Evolutionary conservation across 1,140 invertebrate species (phyloP).

Genomic region (Popillia japonica): DNA sequence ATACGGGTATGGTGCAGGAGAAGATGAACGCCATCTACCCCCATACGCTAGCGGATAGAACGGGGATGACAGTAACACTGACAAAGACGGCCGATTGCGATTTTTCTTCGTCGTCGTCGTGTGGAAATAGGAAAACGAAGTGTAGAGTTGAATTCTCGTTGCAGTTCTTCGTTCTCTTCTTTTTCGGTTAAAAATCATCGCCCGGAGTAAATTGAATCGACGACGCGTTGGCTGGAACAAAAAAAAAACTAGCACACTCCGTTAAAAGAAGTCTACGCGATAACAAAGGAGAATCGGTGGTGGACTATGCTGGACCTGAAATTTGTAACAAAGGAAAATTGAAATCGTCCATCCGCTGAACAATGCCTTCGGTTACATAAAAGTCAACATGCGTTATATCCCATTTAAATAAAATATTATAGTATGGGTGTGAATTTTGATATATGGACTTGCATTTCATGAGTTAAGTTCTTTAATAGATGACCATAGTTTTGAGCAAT

Average conservation of each 20-base stretch:
- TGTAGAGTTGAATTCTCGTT: neutral
- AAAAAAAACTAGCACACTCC: neutral
- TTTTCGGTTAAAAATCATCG: conserved; percentile 25
- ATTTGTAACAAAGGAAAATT: no score
- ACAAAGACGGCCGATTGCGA: neutral
- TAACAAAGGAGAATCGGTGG: neutral
- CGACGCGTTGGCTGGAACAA: neutral
- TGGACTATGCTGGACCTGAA: neutral
- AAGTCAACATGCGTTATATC: no score
- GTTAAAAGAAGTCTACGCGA: neutral
- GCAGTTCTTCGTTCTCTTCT: neutral
- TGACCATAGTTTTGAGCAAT: no score
- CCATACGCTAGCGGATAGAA: neutral
- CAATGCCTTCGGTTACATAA: neutral
- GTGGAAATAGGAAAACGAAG: conserved; percentile 3
- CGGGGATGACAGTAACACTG: no score
- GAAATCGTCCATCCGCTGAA: neutral
- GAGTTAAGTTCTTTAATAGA: no score
- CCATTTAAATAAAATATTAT: no score
- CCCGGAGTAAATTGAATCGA: conserved; percentile 11
- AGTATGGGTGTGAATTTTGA: no score
- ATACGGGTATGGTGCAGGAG: neutral
- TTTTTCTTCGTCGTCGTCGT: neutral
- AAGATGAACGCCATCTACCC: neutral
- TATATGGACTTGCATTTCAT: no score